These are phyloP conservation scores for Corydoras sp. DNA, from an alignment of 2,113 vertebrate genomes.

Conservation along the genomic window DNA sequence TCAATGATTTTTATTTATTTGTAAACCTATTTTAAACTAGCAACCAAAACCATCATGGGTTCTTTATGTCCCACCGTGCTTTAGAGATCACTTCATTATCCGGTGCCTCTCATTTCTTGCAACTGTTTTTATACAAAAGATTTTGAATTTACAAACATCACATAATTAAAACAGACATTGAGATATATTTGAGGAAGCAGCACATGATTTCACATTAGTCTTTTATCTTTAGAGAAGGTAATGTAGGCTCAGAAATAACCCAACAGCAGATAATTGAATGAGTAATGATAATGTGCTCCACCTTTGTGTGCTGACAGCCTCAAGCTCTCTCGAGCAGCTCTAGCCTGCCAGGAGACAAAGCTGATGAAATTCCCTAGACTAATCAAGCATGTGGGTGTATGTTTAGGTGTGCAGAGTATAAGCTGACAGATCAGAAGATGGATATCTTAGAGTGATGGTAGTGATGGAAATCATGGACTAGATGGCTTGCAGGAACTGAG, in stretches of 20 bases:
- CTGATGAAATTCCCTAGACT: conserved; percentile 50
- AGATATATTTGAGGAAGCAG: neutral
- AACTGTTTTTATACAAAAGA: neutral
- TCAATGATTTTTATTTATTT: too few relatives aligned
- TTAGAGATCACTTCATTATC: too few relatives aligned
- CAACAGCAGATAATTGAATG: conserved; percentile 37
- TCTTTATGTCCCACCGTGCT: too few relatives aligned
- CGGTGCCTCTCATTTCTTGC: too few relatives aligned
- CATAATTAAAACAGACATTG: neutral
- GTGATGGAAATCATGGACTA: conserved; percentile 33
- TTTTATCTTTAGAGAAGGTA: conserved; percentile 7
- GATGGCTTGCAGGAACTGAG: conserved; percentile 28
- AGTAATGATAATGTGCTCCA: conserved; percentile 35
- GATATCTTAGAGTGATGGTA: conserved; percentile 19
- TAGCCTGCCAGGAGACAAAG: conserved; percentile 33
- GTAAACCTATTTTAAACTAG: too few relatives aligned
- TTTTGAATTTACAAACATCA: neutral
- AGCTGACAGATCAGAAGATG: conserved; percentile 38
- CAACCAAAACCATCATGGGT: too few relatives aligned
- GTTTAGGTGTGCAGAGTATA: conserved; percentile 20
- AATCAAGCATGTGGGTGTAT: conserved; percentile 38
- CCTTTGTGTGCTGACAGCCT: conserved; percentile 39
- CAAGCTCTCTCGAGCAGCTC: conserved; percentile 26
- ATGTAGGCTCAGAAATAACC: conserved; percentile 36
- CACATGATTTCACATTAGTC: conserved; percentile 11